Evolutionary conservation across 2,113 vertebrate genomes (phyloP), one percentile per base, ranked within the genome.

Genomic region (Elaphurus davidianus): DNA sequence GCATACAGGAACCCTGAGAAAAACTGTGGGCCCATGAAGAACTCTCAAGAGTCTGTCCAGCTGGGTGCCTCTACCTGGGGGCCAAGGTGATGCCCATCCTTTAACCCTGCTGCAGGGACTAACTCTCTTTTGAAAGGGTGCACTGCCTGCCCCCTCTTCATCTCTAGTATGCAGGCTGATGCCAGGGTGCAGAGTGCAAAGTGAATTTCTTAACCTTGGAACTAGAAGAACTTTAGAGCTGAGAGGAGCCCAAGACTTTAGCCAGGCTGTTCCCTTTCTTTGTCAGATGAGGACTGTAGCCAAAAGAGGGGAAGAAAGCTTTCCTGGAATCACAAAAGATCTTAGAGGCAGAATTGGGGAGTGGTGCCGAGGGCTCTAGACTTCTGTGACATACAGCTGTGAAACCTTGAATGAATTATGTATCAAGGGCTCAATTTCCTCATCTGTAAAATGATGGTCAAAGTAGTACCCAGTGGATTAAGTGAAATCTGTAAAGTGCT

Each of bases 111-210:
- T 25, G 57, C 5, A 25, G 14, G 33, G 43, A 55, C 52, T 36
- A 2, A 11, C 19, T 84, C 17, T 43, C 27, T 43, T 40, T 55
- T 45, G 33, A 45, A 67, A 54, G 57, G 55, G 55, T 62, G 33
- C 5, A 3, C 59, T 19, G 47, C 25, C 23, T 0, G 0, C 23
- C 19, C 62, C 3, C 2, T 27, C 27, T 87, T 89, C 28, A 21
- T 3, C 19, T 28, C 8, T 45, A 30, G 43, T 45, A 27, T 71
- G 45, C 71, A 55, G 64, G 86, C 5, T 23, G 45, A 91, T 0
- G 1, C 36, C 55, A 57, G 71, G 43, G 25, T 91, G 40, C 21
- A 67, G n/a, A n/a, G 36, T 64, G 50, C 30, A 25, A 91, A 89
- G 79, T 28, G 55, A 50, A 40, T 47, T 91, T 82, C 64, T 59